Conservation (phyloP, 2,797 vertebrate species). For the Rhinella marina region DNA sequence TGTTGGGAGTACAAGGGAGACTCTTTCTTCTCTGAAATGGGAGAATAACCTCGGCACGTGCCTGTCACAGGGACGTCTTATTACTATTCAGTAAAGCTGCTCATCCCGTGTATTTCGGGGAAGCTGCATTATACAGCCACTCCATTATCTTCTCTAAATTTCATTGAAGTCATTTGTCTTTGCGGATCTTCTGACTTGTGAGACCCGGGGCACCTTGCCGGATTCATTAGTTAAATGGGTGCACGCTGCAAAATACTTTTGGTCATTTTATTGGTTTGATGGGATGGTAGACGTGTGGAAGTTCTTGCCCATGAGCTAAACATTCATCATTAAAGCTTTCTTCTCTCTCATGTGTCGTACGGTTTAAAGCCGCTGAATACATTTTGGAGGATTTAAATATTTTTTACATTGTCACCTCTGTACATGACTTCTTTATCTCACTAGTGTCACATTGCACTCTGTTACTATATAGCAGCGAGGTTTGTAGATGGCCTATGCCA, state of each 20-base stretch:
- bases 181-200: background rate
- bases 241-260: constrained; percentile 18
- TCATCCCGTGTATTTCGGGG: background rate
- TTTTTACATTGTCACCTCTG: background rate
- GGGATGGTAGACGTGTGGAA: background rate
- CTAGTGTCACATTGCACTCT: background rate
- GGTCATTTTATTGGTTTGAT: constrained; percentile 13
- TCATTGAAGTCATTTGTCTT: constrained; percentile 37
- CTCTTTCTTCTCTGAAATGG: background rate
- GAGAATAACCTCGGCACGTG: too few species aligned
- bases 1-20: background rate
- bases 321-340: constrained; percentile 32
- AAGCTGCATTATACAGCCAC: background rate
- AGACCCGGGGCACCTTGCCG: constrained; percentile 35
- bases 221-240: constrained; percentile 14
- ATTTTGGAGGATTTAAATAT: background rate
- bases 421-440: background rate
- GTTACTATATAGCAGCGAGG: background rate
- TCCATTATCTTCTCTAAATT: background rate
- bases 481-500: background rate
- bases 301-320: constrained; percentile 17
- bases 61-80: background rate
- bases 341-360: constrained; percentile 5
- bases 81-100: constrained; percentile 10
- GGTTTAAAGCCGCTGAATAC: background rate